A percentile compares a stretch with the other conserved stretches of the same genome.
Evolutionary conservation across 2,113 vertebrate genomes (phyloP).

Genomic region (Puntigrus tetrazona): DNA sequence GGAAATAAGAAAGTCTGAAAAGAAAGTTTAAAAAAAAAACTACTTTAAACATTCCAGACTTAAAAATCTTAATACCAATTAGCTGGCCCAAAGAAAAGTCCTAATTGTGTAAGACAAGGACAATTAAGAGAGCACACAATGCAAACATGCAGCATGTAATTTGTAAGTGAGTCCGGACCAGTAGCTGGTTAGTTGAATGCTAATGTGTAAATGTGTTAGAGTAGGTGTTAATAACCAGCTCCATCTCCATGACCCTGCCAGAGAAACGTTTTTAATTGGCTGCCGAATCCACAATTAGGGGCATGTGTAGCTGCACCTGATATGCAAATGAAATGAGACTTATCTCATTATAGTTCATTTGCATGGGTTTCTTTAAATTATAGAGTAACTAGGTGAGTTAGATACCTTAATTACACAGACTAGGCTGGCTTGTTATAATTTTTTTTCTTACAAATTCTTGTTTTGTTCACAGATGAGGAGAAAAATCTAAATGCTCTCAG

Average conservation of each 20-base stretch:
- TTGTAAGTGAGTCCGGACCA: conserved; percentile 45
- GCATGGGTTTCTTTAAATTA: conserved; percentile 36
- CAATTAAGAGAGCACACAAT: conserved; percentile 56
- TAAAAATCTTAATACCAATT: conserved; percentile 6
- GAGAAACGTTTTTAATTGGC: conserved; percentile 44
- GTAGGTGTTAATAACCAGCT: conserved; percentile 29
- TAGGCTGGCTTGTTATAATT: neutral
- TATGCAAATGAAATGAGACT: conserved; percentile 41
- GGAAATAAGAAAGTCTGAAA: conserved; percentile 3
- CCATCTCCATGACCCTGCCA: conserved; percentile 4
- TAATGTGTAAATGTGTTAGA: conserved; percentile 40
- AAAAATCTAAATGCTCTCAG: neutral
- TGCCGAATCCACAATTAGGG: conserved; percentile 23
- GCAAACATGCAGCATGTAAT: conserved; percentile 53
- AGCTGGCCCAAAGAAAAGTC: conserved; percentile 12
- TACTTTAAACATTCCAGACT: neutral
- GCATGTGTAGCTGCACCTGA: conserved; percentile 35
- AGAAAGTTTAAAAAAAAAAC: neutral
- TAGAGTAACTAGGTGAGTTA: conserved; percentile 4
- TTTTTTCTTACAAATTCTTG: neutral
- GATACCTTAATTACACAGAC: conserved; percentile 21
- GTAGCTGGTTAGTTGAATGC: conserved; percentile 36
- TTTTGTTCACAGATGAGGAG: neutral
- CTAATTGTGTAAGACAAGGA: conserved; percentile 33
- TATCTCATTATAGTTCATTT: conserved; percentile 41